These are phyloP conservation scores for Teleopsis dalmanni DNA, from an alignment of 1,140 invertebrate species.

Conservation along the genomic window DNA sequence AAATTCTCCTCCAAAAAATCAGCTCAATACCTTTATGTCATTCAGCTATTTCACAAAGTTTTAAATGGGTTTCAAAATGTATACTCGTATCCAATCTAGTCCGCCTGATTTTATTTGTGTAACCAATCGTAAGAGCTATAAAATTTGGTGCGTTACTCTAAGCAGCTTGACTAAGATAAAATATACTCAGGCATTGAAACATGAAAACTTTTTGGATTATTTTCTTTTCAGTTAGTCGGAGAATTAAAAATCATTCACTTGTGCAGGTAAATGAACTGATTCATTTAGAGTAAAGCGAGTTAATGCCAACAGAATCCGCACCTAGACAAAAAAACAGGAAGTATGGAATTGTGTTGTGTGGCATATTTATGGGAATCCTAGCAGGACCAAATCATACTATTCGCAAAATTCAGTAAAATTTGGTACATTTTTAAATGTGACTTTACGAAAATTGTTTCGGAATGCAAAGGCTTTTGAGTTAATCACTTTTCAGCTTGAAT, in stretches of 20 bases:
- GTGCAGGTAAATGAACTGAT: conserved; percentile 43
- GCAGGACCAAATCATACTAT: not conserved
- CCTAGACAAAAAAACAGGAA: not conserved
- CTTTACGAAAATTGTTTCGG: conserved; percentile 7
- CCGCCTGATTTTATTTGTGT: too few species aligned
- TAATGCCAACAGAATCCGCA: not conserved
- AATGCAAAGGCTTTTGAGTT: conserved; percentile 12
- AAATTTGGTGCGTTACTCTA: too few species aligned
- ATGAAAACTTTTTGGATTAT: too few species aligned
- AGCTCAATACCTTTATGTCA: too few species aligned
- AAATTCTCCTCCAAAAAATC: too few species aligned
- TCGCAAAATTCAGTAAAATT: not conserved
- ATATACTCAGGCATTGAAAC: too few species aligned
- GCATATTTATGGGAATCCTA: not conserved
- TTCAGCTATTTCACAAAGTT: too few species aligned
- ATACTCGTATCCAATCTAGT: too few species aligned
- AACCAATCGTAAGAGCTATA: too few species aligned
- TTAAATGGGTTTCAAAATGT: too few species aligned
- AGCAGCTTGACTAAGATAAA: too few species aligned
- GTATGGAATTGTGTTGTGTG: not conserved
- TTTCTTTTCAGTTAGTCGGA: conserved; percentile 4
- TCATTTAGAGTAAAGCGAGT: not conserved
- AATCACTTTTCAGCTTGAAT: conserved; percentile 34
- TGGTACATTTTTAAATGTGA: not conserved
- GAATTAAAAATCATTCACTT: conserved; percentile 42